phyloP scores from a whole-genome alignment of 2,113 vertebrate genomes.

The Oryzias woworae region DNA sequence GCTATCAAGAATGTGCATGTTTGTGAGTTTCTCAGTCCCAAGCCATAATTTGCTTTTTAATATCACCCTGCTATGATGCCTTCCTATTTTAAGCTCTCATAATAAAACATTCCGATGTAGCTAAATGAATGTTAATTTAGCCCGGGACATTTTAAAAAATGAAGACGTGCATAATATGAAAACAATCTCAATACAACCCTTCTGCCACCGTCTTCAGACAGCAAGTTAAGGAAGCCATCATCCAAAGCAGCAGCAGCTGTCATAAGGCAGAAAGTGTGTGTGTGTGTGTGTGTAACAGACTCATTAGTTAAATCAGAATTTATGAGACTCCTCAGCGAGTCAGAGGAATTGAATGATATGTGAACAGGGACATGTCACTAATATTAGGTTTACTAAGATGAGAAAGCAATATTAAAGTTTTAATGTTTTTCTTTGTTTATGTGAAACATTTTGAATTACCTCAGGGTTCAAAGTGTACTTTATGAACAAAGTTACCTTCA shows the following conservation, averaged over 20 bases:
- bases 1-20: conserved; percentile 14
- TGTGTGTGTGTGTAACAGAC: not conserved
- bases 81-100: conserved; percentile 50
- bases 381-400: not conserved
- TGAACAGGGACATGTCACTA: not conserved
- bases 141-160: conserved; percentile 51
- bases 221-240: conserved; percentile 35
- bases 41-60: conserved; percentile 15
- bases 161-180: conserved; percentile 42
- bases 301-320: not conserved
- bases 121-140: conserved; percentile 61
- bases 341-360: not conserved
- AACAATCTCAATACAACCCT: conserved; percentile 34
- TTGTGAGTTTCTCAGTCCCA: conserved; percentile 19
- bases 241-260: conserved; percentile 6
- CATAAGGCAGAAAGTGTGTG: conserved; percentile 7
- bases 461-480: no score
- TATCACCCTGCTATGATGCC: conserved; percentile 19
- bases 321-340: not conserved
- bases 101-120: conserved; percentile 48
- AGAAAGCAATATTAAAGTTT: not conserved
- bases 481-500: no score
- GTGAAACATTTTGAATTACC: no score
- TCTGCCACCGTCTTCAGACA: conserved; percentile 9
- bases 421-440: no score